phyloP scores from a whole-genome alignment of 2,113 vertebrate species.

The Eretmochelys imbricata region DNA sequence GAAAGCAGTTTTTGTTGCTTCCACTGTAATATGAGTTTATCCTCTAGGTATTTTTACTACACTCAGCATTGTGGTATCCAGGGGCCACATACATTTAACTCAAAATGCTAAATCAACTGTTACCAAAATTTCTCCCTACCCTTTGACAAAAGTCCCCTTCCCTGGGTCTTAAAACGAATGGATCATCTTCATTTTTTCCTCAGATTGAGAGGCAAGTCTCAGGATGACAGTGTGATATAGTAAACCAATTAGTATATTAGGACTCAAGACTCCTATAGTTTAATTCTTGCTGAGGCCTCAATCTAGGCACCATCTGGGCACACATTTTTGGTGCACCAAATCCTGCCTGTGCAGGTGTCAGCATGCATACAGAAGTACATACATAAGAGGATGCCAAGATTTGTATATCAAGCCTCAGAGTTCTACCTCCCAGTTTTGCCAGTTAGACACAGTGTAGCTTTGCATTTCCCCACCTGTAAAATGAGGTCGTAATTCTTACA shows the following conservation, averaged over 20 bases:
- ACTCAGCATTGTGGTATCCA: neutral
- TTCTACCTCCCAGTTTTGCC: neutral
- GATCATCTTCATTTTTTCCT: neutral
- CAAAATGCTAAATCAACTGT: neutral
- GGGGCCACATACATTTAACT: neutral
- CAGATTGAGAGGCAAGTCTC: neutral
- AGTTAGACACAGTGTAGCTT: neutral
- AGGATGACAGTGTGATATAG: neutral
- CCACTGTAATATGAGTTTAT: neutral
- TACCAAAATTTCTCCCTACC: neutral
- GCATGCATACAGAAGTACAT: neutral
- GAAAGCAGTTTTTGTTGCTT: neutral
- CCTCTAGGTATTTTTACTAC: neutral
- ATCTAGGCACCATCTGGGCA: neutral
- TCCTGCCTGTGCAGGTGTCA: accelerated
- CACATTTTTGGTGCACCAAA: neutral
- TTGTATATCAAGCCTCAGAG: neutral
- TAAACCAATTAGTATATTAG: neutral
- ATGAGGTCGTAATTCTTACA: neutral
- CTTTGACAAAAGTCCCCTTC: neutral
- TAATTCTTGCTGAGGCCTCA: neutral
- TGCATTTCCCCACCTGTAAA: neutral
- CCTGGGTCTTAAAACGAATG: neutral
- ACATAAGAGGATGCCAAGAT: neutral
- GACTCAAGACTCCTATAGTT: neutral